Percentiles rank a stretch among this genome's conserved stretches.
Conservation (phyloP, 2,888 invertebrate species). For the Stenolophus ochropezus region DNA sequence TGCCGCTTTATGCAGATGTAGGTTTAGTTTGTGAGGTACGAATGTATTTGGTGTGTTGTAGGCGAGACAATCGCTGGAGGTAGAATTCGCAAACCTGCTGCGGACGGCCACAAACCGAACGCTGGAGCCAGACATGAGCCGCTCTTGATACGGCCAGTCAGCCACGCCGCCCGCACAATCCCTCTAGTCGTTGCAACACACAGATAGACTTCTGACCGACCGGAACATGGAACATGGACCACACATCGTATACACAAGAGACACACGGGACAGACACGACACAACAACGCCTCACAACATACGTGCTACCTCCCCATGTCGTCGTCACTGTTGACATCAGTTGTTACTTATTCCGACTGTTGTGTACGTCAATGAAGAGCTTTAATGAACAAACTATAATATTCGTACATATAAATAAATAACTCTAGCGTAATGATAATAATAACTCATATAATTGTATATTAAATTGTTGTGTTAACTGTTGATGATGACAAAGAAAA, state of each 20-base stretch:
- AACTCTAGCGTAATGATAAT: constrained; percentile 54
- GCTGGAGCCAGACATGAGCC: constrained; percentile 71
- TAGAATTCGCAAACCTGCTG: constrained; percentile 92
- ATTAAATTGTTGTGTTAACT: constrained; percentile 70
- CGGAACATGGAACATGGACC: constrained; percentile 35
- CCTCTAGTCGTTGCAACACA: constrained; percentile 54
- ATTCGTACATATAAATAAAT: constrained; percentile 57
- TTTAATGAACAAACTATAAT: constrained; percentile 71
- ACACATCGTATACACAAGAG: constrained; percentile 31
- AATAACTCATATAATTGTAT: constrained; percentile 71
- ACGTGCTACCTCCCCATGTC: constrained; percentile 63
- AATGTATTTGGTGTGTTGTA: constrained; percentile 70
- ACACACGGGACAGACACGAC: constrained; percentile 17
- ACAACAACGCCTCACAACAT: constrained; percentile 54
- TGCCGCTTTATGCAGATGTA: too few relatives aligned
- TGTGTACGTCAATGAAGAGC: constrained; percentile 70
- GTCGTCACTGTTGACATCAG: constrained; percentile 61
- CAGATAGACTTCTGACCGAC: constrained; percentile 23
- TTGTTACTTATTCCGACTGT: constrained; percentile 63
- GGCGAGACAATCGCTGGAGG: constrained; percentile 93
- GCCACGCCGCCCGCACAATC: constrained; percentile 61
- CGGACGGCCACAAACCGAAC: constrained; percentile 89
- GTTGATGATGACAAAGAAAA: constrained; percentile 69
- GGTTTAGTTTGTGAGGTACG: not conserved
- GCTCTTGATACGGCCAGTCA: constrained; percentile 70